phyloP scores from a whole-genome alignment of 2,888 invertebrate species.

The Myathropa florea region DNA sequence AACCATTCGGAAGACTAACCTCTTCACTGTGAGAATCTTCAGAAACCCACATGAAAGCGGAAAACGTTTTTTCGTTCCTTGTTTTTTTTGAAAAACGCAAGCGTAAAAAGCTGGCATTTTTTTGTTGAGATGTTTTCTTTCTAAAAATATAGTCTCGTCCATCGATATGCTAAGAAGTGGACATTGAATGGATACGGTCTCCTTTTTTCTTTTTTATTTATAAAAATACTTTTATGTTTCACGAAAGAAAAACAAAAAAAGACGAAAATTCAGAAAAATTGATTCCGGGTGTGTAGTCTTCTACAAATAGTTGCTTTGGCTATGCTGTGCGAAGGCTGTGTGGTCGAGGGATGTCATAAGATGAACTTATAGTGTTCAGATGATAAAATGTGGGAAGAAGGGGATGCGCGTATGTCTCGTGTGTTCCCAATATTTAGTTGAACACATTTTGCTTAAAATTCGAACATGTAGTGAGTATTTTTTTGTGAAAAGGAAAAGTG shows the following conservation, averaged over 20 bases:
- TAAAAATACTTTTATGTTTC: slow-evolving; percentile 10
- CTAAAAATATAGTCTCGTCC: slow-evolving; percentile 10
- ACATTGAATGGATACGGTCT: slow-evolving; percentile 21
- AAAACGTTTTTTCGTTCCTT: too few relatives aligned
- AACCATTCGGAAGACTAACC: slow-evolving; percentile 15
- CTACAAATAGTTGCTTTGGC: slow-evolving; percentile 36
- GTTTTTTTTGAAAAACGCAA: neutral
- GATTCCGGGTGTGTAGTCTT: slow-evolving; percentile 50
- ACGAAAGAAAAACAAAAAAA: neutral
- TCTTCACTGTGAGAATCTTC: slow-evolving; percentile 9
- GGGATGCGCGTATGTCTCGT: too few relatives aligned
- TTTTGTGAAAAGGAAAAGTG: neutral
- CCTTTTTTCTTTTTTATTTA: neutral
- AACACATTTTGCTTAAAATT: neutral
- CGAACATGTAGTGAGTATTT: neutral
- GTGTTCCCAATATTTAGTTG: neutral
- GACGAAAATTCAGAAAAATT: too few relatives aligned
- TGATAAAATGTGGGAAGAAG: neutral
- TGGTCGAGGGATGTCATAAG: neutral
- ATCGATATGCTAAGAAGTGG: neutral
- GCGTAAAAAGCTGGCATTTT: neutral
- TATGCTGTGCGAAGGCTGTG: neutral
- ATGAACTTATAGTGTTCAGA: slow-evolving; percentile 12
- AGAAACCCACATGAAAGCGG: neutral
- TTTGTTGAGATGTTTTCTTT: neutral